Evolutionary conservation across 1,140 invertebrate genomes (phyloP).

Genomic region (Trichoplusia ni): DNA sequence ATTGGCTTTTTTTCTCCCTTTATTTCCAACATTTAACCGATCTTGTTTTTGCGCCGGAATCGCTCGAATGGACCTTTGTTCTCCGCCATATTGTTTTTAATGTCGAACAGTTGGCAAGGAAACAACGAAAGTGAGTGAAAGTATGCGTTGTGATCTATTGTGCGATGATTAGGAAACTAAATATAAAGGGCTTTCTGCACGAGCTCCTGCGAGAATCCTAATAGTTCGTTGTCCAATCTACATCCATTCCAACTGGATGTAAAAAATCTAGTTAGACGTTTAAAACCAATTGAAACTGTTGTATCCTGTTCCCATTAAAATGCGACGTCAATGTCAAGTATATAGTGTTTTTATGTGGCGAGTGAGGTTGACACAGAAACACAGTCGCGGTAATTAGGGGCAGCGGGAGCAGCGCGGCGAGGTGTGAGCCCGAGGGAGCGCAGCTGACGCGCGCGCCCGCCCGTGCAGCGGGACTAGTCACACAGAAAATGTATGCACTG

Average conservation of each 20-base stretch:
- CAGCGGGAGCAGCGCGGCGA: conserved; percentile 41
- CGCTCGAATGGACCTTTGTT: conserved; percentile 66
- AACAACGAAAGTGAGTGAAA: conserved; percentile 58
- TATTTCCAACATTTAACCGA: conserved; percentile 67
- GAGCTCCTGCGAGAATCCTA: neutral
- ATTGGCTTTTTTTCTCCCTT: conserved; percentile 59
- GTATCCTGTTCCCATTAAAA: neutral
- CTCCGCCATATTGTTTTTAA: conserved; percentile 71
- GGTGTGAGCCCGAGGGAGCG: conserved; percentile 53
- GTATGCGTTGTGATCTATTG: conserved; percentile 44
- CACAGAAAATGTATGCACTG: conserved; percentile 52
- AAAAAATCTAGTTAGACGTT: neutral
- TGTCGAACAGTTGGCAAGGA: conserved; percentile 49
- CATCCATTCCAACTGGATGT: neutral
- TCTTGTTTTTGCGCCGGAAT: conserved; percentile 71
- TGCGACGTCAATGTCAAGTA: neutral
- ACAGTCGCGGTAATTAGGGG: conserved; percentile 62
- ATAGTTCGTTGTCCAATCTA: neutral
- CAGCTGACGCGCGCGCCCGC: conserved; percentile 52
- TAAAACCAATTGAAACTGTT: neutral
- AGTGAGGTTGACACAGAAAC: conserved; percentile 70
- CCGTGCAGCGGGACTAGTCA: conserved; percentile 53
- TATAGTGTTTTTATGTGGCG: conserved; percentile 6
- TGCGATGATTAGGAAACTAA: conserved; percentile 14
- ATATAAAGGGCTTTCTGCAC: conserved; percentile 7